Evolutionary conservation across 2,113 vertebrate genomes (phyloP).

Genomic region (Xyrauchen texanus): DNA sequence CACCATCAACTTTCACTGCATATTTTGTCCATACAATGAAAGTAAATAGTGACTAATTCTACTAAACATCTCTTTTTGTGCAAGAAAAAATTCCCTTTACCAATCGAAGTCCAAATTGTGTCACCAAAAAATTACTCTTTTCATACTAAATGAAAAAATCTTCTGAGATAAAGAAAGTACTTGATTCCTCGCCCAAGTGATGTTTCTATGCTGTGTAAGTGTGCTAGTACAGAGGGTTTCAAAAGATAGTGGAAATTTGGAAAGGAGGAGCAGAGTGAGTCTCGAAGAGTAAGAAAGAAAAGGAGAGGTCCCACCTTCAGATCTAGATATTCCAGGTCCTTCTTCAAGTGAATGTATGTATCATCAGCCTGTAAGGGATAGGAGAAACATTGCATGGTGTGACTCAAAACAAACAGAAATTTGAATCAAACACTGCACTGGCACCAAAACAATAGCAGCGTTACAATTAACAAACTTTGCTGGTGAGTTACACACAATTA

Average conservation of each 20-base stretch:
- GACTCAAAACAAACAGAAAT: neutral
- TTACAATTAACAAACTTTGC: too few species aligned
- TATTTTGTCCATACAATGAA: too few species aligned
- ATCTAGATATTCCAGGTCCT: constrained; percentile 94
- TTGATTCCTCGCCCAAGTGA: neutral
- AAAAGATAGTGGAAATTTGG: neutral
- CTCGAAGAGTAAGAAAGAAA: neutral
- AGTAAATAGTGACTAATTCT: too few species aligned
- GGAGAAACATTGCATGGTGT: constrained; percentile 37
- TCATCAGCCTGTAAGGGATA: constrained; percentile 82
- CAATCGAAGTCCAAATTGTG: too few species aligned
- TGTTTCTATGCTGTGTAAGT: neutral
- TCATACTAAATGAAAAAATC: neutral
- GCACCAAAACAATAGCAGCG: too few species aligned
- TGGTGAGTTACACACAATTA: too few species aligned
- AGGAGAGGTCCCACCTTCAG: constrained; percentile 83
- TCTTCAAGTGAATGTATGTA: constrained; percentile 93
- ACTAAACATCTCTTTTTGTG: too few species aligned
- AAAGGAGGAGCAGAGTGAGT: neutral
- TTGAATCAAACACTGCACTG: too few species aligned
- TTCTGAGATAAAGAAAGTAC: neutral
- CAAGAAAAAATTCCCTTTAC: too few species aligned
- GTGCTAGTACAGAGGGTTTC: constrained; percentile 2
- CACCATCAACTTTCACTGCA: too few species aligned
- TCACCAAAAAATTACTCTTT: neutral